Evolutionary conservation across 53 echinoderm and acorn worm species (phyloP).

Genomic region (Holothuria scabra): DNA sequence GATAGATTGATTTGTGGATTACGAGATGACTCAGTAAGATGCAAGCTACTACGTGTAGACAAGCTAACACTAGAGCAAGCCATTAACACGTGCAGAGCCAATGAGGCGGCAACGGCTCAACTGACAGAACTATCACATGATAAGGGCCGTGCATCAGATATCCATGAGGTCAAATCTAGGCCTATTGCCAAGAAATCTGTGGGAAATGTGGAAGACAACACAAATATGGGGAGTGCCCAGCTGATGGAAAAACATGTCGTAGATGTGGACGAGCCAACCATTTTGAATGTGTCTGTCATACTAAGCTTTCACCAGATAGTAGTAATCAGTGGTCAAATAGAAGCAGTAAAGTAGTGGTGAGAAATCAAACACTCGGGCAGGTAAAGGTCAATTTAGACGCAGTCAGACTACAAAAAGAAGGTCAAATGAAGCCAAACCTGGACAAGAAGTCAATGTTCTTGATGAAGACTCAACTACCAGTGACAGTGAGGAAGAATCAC

Average conservation of each 20-base stretch:
- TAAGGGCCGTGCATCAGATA: too few species aligned
- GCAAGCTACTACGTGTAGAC: constrained; percentile 1
- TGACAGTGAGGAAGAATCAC: not conserved
- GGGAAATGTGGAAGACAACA: not conserved
- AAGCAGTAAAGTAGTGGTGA: not conserved
- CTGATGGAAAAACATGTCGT: not conserved
- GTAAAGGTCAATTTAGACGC: not conserved
- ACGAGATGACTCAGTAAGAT: not conserved
- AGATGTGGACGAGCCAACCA: constrained; percentile 2
- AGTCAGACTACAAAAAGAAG: not conserved
- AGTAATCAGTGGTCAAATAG: not conserved
- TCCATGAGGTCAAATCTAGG: too few species aligned
- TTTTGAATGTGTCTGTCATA: not conserved
- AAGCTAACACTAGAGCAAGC: not conserved
- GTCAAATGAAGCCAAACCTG: not conserved
- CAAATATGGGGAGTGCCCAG: not conserved
- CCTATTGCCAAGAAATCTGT: too few species aligned
- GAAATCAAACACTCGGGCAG: not conserved
- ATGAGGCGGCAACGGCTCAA: not conserved
- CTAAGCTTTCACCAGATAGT: not conserved
- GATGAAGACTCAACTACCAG: not conserved
- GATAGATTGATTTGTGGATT: too few species aligned
- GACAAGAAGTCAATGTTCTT: not conserved
- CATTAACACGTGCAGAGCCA: not conserved
- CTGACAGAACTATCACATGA: too few species aligned